phyloP scores from a whole-genome alignment of 2,797 vertebrate species.

The Melanotaenia maccullochi region DNA sequence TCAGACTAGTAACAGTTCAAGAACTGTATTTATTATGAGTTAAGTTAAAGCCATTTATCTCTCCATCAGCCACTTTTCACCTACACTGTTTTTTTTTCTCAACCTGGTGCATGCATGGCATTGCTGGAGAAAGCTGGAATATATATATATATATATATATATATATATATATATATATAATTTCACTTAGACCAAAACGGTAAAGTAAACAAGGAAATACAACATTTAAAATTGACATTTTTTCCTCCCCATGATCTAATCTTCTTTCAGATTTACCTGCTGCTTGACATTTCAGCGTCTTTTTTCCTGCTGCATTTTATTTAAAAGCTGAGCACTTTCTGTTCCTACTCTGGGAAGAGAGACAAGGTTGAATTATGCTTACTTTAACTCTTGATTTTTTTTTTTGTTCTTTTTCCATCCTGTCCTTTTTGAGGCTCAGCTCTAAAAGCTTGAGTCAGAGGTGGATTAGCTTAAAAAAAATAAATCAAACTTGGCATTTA shows the following conservation, averaged over 20 bases:
- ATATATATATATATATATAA: too few relatives aligned
- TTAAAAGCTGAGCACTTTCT: conserved; percentile 20
- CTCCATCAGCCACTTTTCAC: too few relatives aligned
- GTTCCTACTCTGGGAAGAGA: conserved; percentile 27
- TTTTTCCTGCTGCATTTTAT: conserved; percentile 9
- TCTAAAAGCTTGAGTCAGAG: conserved; percentile 57
- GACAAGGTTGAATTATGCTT: conserved; percentile 32
- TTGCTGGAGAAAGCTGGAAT: too few relatives aligned
- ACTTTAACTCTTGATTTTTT: conserved; percentile 23
- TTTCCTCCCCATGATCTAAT: not conserved
- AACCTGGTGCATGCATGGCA: too few relatives aligned
- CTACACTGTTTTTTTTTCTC: too few relatives aligned
- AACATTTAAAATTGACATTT: conserved; percentile 16
- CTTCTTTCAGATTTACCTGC: not conserved
- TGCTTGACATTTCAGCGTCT: conserved; percentile 12
- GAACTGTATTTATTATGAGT: too few relatives aligned
- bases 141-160: too few relatives aligned
- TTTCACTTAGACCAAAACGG: not conserved
- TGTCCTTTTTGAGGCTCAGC: conserved; percentile 30
- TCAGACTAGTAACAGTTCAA: too few relatives aligned
- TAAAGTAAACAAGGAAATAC: not conserved
- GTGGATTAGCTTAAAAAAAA: conserved; percentile 48
- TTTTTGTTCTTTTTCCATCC: not conserved
- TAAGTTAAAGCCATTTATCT: too few relatives aligned
- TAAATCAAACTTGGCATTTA: conserved; percentile 11